Percentiles rank a stretch among this genome's conserved stretches.
These are phyloP conservation scores for Petrocephalus microphthalmus DNA, from an alignment of 2,113 vertebrate species.

Conservation along the genomic window DNA sequence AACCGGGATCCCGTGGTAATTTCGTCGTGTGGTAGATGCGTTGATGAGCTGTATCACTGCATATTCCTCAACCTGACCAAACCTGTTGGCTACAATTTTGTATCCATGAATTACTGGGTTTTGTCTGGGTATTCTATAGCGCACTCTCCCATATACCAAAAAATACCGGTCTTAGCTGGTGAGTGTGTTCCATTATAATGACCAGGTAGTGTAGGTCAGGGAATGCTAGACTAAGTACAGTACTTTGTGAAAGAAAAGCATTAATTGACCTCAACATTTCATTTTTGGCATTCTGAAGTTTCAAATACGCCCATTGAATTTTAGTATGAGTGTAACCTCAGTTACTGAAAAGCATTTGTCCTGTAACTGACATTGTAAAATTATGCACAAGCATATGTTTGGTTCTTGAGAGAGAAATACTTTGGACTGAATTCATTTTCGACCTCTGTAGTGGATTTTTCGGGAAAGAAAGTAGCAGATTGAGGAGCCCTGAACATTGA, in stretches of 20 bases:
- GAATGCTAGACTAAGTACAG: not conserved
- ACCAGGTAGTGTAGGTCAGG: not conserved
- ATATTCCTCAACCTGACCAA: too few species aligned
- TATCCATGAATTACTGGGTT: not conserved
- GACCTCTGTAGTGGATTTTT: not conserved
- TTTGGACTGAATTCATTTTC: not conserved
- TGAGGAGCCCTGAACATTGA: conserved; percentile 6
- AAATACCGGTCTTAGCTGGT: not conserved
- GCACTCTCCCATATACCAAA: not conserved
- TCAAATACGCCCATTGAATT: not conserved
- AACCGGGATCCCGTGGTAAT: too few species aligned
- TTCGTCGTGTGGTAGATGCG: too few species aligned
- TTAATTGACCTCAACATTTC: not conserved
- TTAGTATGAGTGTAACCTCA: not conserved
- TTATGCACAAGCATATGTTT: not conserved
- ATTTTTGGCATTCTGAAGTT: not conserved
- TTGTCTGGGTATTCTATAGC: not conserved
- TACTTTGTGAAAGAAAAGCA: not conserved
- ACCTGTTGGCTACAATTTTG: not conserved
- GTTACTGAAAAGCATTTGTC: not conserved
- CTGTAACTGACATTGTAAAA: not conserved
- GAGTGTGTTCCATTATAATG: not conserved
- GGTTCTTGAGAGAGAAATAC: not conserved
- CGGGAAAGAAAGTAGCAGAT: conserved; percentile 14
- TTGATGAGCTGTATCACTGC: too few species aligned